Percentiles rank a stretch among this genome's conserved stretches.
phyloP scores from a whole-genome alignment of 1,140 invertebrate species.

The Diprion similis region DNA sequence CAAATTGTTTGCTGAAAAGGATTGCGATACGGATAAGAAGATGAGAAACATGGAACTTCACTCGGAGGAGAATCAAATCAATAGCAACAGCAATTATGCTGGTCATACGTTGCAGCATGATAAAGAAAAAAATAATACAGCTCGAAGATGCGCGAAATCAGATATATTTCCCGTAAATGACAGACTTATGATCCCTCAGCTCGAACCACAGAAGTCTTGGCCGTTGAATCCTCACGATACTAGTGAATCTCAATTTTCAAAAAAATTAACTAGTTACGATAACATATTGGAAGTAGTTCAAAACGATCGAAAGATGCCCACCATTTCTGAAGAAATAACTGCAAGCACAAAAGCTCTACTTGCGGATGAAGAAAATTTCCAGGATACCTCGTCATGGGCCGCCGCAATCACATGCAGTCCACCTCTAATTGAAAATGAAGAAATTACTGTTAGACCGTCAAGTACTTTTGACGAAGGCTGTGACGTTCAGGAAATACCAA shows the following conservation, averaged over 20 bases:
- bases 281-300: background rate
- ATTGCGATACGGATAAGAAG: conserved; percentile 22
- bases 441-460: background rate
- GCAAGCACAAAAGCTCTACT: conserved; percentile 38
- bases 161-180: conserved; percentile 5
- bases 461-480: background rate
- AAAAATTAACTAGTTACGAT: conserved; percentile 9
- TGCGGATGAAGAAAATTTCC: conserved; percentile 38
- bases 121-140: background rate
- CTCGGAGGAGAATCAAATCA: background rate
- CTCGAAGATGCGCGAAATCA: background rate
- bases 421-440: background rate
- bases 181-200: conserved; percentile 16
- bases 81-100: background rate
- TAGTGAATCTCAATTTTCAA: background rate
- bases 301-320: conserved; percentile 7
- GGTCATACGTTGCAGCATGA: conserved; percentile 10
- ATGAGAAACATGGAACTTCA: conserved; percentile 4
- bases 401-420: background rate
- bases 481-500: background rate
- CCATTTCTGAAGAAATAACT: conserved; percentile 32
- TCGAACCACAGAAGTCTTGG: conserved; percentile 9
- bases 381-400: conserved; percentile 19
- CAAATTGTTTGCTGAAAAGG: conserved; percentile 37
- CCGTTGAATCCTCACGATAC: background rate